Conservation (phyloP, 2,888 invertebrate genomes). For the Willowsia nigromaculata region DNA sequence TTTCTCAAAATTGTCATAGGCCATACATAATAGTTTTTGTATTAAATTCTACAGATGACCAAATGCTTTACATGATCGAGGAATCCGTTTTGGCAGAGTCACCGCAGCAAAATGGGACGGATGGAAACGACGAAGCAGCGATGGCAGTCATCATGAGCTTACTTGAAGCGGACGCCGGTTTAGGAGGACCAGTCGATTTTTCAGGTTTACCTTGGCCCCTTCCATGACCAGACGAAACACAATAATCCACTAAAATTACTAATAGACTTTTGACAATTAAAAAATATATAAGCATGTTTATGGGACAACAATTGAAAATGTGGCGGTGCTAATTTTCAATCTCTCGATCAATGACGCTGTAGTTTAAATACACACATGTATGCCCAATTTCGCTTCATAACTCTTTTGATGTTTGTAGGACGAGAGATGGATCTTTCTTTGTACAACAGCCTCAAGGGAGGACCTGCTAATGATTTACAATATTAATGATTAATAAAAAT, state of each 20-base stretch:
- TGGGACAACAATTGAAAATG: neutral
- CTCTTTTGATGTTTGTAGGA: neutral
- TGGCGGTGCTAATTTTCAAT: neutral
- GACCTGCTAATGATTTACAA: neutral
- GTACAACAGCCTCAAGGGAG: neutral
- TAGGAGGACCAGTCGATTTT: constrained; percentile 93
- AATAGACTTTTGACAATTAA: neutral
- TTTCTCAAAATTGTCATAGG: too few relatives aligned
- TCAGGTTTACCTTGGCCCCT: constrained; percentile 92
- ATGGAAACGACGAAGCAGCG: constrained; percentile 92
- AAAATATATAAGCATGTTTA: neutral
- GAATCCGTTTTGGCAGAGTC: constrained; percentile 81
- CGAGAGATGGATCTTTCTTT: neutral
- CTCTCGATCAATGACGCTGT: neutral
- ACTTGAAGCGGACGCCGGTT: constrained; percentile 92
- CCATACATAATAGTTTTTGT: neutral
- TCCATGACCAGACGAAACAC: constrained; percentile 81
- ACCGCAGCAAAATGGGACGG: constrained; percentile 80
- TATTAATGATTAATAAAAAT: neutral
- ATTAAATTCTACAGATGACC: constrained; percentile 80
- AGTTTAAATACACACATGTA: neutral
- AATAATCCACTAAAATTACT: neutral
- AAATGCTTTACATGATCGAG: constrained; percentile 84
- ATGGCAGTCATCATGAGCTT: constrained; percentile 96
- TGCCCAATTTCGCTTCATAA: neutral